Percentiles rank a stretch among this genome's conserved stretches.
These are phyloP conservation scores for Chondrosia reniformis DNA, from an alignment of 37 sponge, comb jelly and placozoan genomes.

Conservation along the genomic window DNA sequence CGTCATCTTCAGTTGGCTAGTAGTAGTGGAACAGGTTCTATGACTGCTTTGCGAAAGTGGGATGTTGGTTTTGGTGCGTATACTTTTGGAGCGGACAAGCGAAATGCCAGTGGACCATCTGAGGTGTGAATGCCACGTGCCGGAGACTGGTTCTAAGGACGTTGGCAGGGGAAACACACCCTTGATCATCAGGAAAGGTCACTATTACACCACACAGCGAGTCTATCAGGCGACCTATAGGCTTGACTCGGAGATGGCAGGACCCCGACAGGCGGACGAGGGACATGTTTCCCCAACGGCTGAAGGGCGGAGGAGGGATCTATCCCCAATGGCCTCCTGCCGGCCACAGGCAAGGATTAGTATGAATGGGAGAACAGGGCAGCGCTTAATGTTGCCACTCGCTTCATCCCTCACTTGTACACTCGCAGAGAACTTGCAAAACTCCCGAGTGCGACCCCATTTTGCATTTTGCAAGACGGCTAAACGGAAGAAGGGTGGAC, in stretches of 20 bases:
- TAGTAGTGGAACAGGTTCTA: neutral
- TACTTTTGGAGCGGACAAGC: neutral
- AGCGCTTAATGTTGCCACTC: neutral
- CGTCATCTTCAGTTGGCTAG: too few species aligned
- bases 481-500: too few species aligned
- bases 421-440: constrained; percentile 1
- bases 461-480: neutral
- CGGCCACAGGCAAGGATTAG: neutral
- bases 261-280: constrained; percentile 2
- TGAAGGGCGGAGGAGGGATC: neutral
- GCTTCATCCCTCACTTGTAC: neutral
- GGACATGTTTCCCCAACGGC: constrained; percentile 3
- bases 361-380: neutral
- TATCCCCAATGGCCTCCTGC: constrained; percentile 3
- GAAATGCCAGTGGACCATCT: neutral
- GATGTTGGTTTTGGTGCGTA: neutral
- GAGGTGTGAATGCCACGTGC: neutral
- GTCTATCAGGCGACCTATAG: neutral
- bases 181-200: neutral
- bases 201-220: neutral
- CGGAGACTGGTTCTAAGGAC: neutral
- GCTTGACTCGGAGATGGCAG: neutral
- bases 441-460: neutral
- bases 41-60: neutral
- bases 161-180: neutral